Base-by-base conservation (phyloP, 2,797 vertebrate genomes). In the Synaphobranchus kaupii region DNA sequence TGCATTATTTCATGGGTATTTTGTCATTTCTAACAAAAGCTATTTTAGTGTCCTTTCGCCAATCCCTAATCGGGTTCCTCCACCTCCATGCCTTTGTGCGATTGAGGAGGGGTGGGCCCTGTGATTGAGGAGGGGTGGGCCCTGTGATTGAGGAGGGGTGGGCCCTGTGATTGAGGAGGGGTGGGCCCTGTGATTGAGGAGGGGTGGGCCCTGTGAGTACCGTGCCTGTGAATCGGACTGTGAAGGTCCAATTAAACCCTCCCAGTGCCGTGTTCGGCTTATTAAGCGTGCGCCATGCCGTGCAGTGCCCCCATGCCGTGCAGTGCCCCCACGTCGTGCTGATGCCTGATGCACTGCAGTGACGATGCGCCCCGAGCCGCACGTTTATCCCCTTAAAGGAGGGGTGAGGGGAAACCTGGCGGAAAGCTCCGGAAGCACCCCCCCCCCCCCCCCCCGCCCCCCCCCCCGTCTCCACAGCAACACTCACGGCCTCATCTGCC, bases 401-500 rank as follows among this genome's bases (percentile, higher is more conserved):
- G 10, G 44, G 28, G 20, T 7, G n/a, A 10, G 7, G 34, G 76
- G 28, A 54, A n/a, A 47, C 8, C 50, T 34, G 50, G 44, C n/a
- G 60, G 71, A 47, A 73, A 48, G 63, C 48, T 48, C 25, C 39
- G 63, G 63, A 68, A 68, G 63, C 34, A 39, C 7, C 15, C 47
- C n/a, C 17, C n/a, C 68, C 73, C 7, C 15, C 47, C n/a, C 17
- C n/a, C 68, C 73, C 7, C 15, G n/a, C n/a, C 17, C n/a, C 73
- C 7, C 15, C 47, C n/a, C 17, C n/a, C 68, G 54, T 68, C 73
- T 44, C 39, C 20, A 3, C 73, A 25, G 73, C 34, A 5, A 39
- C 84, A 1, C 63, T 85, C 63, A 10, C 25, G 60, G 84, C 63
- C 85, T 78, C 85, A 86, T 86, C 85, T 58, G 85, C 85, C 71